Conservation (phyloP, 2,113 vertebrate genomes). For the Peromyscus californicus region DNA sequence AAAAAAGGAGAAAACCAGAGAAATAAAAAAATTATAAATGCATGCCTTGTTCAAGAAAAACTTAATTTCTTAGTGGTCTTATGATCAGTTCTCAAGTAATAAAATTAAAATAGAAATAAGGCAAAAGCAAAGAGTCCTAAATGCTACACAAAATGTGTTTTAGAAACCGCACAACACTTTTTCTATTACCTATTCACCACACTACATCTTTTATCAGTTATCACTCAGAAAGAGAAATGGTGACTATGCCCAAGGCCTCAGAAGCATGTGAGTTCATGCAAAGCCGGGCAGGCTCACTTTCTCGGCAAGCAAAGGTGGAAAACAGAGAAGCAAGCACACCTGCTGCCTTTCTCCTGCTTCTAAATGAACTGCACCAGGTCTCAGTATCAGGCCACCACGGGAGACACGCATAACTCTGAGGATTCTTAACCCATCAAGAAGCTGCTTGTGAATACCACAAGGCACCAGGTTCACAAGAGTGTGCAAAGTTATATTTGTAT, state of each 20-base stretch:
- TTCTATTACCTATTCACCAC: background rate
- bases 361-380: background rate
- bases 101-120: constrained; percentile 10
- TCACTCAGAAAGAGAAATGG: background rate
- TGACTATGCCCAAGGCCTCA: background rate
- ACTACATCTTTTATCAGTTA: background rate
- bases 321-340: background rate
- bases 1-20: background rate
- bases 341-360: background rate
- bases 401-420: background rate
- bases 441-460: background rate
- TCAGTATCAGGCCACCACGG: background rate
- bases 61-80: background rate
- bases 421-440: constrained; percentile 12
- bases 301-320: background rate
- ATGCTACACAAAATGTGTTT: background rate
- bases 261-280: background rate
- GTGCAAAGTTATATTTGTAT: background rate
- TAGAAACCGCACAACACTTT: background rate
- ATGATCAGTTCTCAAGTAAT: background rate
- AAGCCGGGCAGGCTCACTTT: background rate
- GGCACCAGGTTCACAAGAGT: background rate
- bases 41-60: background rate
- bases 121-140: background rate
- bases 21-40: background rate